A percentile compares a stretch with the other conserved stretches of the same genome.
Conservation (phyloP, 2,888 invertebrate genomes). For the Lamellibrachia satsuma region DNA sequence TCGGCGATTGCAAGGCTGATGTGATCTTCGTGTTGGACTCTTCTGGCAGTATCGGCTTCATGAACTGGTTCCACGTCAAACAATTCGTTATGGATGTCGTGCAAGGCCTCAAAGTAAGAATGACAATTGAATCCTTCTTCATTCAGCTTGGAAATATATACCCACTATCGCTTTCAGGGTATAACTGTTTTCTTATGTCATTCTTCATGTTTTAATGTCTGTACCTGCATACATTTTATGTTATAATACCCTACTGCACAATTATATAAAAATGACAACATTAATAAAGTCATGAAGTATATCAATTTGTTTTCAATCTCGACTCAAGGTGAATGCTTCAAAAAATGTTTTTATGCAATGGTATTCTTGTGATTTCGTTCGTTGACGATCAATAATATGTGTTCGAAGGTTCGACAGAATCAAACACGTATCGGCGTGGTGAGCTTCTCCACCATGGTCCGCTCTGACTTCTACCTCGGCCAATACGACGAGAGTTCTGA, state of each 20-base stretch:
- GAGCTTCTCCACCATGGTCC: not conserved
- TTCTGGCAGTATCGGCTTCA: not conserved
- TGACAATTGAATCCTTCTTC: too few relatives aligned
- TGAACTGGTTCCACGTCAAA: constrained; percentile 5
- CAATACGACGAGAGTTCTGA: not conserved
- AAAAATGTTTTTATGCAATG: not conserved
- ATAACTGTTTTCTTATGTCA: too few relatives aligned
- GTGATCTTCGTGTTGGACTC: not conserved
- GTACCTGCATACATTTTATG: too few relatives aligned
- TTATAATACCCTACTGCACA: too few relatives aligned
- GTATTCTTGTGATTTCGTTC: not conserved
- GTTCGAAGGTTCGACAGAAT: not conserved
- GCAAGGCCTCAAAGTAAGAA: not conserved
- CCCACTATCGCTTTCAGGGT: too few relatives aligned
- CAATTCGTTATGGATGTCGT: not conserved
- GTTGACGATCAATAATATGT: not conserved
- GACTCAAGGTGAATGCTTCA: too few relatives aligned
- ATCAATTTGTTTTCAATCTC: too few relatives aligned
- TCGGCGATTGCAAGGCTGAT: not conserved
- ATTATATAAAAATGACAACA: too few relatives aligned
- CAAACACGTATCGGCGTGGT: not conserved
- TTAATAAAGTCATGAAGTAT: too few relatives aligned
- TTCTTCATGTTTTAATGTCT: too few relatives aligned
- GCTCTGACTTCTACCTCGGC: not conserved
- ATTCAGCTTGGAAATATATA: too few relatives aligned